phyloP scores from a whole-genome alignment of 2,113 vertebrate genomes.

The Dicerorhinus sumatrensis region DNA sequence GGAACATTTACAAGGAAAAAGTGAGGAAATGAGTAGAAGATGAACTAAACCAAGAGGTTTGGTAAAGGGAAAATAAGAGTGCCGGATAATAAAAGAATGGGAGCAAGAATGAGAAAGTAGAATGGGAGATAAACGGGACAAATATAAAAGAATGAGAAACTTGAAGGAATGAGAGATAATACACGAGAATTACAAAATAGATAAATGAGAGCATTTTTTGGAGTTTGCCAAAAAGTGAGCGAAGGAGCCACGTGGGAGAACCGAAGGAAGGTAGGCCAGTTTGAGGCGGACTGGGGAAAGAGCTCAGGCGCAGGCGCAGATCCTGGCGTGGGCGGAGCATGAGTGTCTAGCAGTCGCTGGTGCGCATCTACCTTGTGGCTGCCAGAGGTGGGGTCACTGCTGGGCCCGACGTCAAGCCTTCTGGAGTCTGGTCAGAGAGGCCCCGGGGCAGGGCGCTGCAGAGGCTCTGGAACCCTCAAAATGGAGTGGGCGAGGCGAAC shows the following conservation, averaged over 20 bases:
- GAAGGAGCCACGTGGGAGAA: fast-evolving
- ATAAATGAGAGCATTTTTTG: background rate
- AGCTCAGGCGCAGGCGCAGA: background rate
- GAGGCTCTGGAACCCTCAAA: background rate
- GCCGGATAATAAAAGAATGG: background rate
- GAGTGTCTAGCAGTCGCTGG: fast-evolving
- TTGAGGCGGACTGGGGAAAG: fast-evolving
- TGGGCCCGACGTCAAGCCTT: background rate
- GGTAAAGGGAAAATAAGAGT: background rate
- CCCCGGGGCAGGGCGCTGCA: fast-evolving
- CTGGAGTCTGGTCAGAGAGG: background rate
- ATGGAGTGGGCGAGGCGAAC: background rate
- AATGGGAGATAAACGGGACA: background rate
- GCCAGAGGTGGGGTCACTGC: fast-evolving
- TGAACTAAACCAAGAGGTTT: background rate
- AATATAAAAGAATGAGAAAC: background rate
- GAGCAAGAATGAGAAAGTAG: background rate
- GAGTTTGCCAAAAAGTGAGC: background rate
- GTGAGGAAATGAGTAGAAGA: background rate
- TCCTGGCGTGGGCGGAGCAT: too few species aligned
- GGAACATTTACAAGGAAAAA: background rate
- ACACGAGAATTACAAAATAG: background rate
- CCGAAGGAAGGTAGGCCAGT: fast-evolving
- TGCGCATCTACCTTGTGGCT: fast-evolving
- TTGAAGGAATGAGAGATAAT: background rate